phyloP scores from a whole-genome alignment of 2,797 vertebrate species.

The Lepus oiostolus region DNA sequence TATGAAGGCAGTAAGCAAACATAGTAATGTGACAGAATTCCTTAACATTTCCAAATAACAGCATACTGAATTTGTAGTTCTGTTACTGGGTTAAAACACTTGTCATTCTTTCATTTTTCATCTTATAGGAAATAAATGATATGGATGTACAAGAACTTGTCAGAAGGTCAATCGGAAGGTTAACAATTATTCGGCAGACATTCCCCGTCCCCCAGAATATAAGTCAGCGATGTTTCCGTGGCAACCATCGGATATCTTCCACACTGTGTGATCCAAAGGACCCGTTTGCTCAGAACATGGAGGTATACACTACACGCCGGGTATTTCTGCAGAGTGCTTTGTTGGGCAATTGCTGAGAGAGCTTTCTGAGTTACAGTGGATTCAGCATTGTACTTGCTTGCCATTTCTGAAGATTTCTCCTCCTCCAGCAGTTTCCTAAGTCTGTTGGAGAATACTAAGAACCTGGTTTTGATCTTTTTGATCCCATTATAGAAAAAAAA shows the following conservation, averaged over 20 bases:
- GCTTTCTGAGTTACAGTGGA: not conserved
- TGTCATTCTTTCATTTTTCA: constrained; percentile 55
- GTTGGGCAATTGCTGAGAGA: not conserved
- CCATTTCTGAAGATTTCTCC: not conserved
- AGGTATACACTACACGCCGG: constrained; percentile 89
- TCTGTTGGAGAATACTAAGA: not conserved
- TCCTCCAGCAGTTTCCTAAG: not conserved
- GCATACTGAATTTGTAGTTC: constrained; percentile 53
- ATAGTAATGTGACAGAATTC: not conserved
- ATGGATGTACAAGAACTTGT: constrained; percentile 97
- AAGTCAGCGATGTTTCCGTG: constrained; percentile 97
- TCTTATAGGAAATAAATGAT: constrained; percentile 95
- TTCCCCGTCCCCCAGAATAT: constrained; percentile 97
- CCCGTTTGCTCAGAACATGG: constrained; percentile 95
- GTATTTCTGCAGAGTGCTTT: not conserved
- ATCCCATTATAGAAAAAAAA: constrained; percentile 11
- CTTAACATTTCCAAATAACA: not conserved
- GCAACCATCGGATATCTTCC: constrained; percentile 98
- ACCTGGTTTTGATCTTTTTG: constrained; percentile 33
- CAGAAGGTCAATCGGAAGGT: constrained; percentile 97
- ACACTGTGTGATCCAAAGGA: constrained; percentile 98
- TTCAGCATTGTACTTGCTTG: not conserved
- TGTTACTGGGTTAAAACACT: constrained; percentile 62
- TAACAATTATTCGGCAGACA: constrained; percentile 97
- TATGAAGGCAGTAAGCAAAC: not conserved